A percentile compares a stretch with the other conserved stretches of the same genome.
These are phyloP conservation scores for Conus betulinus DNA, from an alignment of 1,140 invertebrate genomes.

Conservation along the genomic window DNA sequence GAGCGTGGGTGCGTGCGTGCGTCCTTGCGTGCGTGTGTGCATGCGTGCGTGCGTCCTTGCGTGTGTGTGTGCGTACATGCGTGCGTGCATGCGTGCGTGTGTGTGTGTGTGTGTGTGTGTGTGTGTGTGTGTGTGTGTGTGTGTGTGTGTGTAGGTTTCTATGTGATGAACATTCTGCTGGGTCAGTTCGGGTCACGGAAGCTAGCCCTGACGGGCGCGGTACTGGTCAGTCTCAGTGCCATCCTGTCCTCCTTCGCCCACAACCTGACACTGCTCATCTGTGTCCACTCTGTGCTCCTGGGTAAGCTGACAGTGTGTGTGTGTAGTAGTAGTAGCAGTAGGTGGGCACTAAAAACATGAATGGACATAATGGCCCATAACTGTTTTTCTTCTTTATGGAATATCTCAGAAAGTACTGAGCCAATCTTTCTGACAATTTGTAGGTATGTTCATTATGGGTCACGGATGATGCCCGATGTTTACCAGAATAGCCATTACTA, in stretches of 20 bases:
- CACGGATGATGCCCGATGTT: no score
- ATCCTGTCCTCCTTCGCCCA: slow-evolving; percentile 17
- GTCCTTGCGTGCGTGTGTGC: not conserved
- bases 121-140: slow-evolving; percentile 2
- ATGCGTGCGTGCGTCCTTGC: not conserved
- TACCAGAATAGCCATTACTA: no score
- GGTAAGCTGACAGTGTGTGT: not conserved
- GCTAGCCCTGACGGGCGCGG: not conserved
- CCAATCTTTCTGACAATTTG: no score
- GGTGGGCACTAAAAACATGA: no score
- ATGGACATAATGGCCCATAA: no score
- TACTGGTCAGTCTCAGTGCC: slow-evolving; percentile 8
- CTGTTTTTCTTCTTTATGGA: no score
- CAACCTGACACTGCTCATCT: slow-evolving; percentile 21
- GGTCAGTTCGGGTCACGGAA: not conserved
- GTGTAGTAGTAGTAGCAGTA: not conserved
- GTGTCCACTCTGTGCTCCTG: not conserved
- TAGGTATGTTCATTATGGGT: no score
- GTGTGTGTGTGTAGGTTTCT: slow-evolving; percentile 19
- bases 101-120: slow-evolving; percentile 15
- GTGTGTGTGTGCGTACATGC: not conserved
- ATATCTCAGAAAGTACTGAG: no score
- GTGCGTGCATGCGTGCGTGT: not conserved
- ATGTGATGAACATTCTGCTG: slow-evolving; percentile 26
- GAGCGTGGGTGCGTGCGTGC: not conserved